Conservation (phyloP, 2,888 invertebrate genomes). For the Eilema depressum region DNA sequence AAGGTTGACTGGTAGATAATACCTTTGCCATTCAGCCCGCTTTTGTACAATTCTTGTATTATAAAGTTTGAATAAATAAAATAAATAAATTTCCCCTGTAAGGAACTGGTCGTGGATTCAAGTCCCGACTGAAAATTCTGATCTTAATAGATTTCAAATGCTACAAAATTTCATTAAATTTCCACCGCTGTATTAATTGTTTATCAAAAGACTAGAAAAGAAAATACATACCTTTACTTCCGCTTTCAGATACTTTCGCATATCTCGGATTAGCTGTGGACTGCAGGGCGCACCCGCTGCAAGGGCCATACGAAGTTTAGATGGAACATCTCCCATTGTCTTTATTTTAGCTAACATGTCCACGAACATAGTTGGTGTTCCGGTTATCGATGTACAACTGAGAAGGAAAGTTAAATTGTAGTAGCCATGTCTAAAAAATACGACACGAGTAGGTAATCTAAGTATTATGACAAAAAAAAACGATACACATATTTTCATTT, state of each 20-base stretch:
- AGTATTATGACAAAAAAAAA: background rate
- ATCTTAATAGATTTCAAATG: too few species aligned
- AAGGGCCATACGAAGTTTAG: conserved; percentile 85
- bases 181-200: background rate
- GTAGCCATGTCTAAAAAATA: background rate
- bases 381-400: conserved; percentile 91
- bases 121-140: too few species aligned
- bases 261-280: conserved; percentile 86
- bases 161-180: too few species aligned
- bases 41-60: too few species aligned
- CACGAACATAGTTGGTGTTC: conserved; percentile 96
- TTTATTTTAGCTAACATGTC: conserved; percentile 87
- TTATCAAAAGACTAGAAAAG: background rate
- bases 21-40: too few species aligned
- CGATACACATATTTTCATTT: too few species aligned
- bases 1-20: too few species aligned
- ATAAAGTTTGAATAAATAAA: too few species aligned
- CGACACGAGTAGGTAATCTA: too few species aligned
- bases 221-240: conserved; percentile 79
- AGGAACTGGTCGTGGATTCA: too few species aligned
- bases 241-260: conserved; percentile 81
- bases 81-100: too few species aligned
- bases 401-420: conserved; percentile 17
- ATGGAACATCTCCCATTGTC: conserved; percentile 72
- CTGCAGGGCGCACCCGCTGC: conserved; percentile 93